Percentiles rank a stretch among this genome's conserved stretches.
Conservation (phyloP, 1,140 invertebrate species). For the Brachionus plicatilis region DNA sequence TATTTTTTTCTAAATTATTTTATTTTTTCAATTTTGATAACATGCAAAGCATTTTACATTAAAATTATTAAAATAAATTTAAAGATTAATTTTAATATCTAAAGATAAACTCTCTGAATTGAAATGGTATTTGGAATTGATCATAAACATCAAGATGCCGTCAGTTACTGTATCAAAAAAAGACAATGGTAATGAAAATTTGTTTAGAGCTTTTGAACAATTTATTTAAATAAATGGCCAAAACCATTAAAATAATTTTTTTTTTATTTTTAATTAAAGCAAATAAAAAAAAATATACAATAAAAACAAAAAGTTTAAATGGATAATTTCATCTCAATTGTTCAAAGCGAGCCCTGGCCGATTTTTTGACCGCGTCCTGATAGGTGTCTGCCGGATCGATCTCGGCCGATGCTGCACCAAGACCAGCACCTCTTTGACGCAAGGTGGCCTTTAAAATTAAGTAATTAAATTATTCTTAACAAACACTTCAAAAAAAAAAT, state of each 20-base stretch:
- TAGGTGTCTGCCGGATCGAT: constrained; percentile 77
- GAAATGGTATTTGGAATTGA: too few relatives aligned
- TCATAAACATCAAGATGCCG: too few relatives aligned
- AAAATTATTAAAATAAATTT: too few relatives aligned
- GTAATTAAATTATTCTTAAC: not conserved
- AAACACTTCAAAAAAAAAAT: not conserved
- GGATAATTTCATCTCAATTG: not conserved
- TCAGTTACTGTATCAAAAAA: too few relatives aligned
- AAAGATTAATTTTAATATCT: too few relatives aligned
- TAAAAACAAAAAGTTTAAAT: not conserved
- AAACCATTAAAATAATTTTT: not conserved
- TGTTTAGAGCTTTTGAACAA: too few relatives aligned
- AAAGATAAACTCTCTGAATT: too few relatives aligned
- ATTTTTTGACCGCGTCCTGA: constrained; percentile 82
- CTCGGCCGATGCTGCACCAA: constrained; percentile 63
- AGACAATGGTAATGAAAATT: too few relatives aligned
- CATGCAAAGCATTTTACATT: too few relatives aligned
- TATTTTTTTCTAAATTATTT: too few relatives aligned
- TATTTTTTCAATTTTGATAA: too few relatives aligned
- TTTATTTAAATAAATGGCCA: not conserved
- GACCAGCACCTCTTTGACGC: constrained; percentile 48
- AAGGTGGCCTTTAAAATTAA: constrained; percentile 46
- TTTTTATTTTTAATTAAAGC: not conserved
- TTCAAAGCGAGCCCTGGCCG: constrained; percentile 49
- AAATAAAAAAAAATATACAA: not conserved